Base-by-base conservation (phyloP, 2,113 vertebrate genomes). In the Sylvia atricapilla region DNA sequence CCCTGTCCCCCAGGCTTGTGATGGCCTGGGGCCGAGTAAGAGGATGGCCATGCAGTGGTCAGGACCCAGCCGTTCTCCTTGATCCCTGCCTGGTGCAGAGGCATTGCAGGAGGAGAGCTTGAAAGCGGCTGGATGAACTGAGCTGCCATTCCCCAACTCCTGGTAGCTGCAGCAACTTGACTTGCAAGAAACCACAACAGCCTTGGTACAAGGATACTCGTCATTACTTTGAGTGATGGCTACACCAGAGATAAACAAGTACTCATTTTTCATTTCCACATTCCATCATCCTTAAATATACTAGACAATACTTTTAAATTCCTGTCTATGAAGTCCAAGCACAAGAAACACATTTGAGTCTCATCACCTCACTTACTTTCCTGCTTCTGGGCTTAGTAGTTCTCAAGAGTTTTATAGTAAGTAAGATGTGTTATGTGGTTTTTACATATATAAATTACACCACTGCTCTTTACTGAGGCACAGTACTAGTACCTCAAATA, bases 11-110 rank as follows among this genome's bases (percentile, higher is more conserved):
- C 0, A 0, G 7, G 20, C 12, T 37, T 11, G 10, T 8, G 39
- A n/a, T 1, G 0, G 0, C 3, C 6, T 33, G 33, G 17, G 23
- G 28, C 63, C 0, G 0, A 13, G 30, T 9, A 28, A 82, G n/a
- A 44, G 33, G 43, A 69, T 18, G 21, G 23, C 43, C 8, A 9
- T 12, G 25, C 12, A 10, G 14, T 15, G 9, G 28, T 12, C 3
- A 39, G 35, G 23, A 37, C 25, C 14, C 43, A 10, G 47, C 43
- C 28, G 21, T 31, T 8, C 13, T 17, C 23, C 7, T 7, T 2
- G 28, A 6, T 14, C 13, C 13, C 46, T 20, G 46, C 20, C 6
- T 7, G 4, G 6, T 59, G 46, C 19, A 46, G 55, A 10, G 50
- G 3, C 3, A 7, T 11, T 0, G 0, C 8, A 21, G 18, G 11